Evolutionary conservation across 2,113 vertebrate genomes (phyloP), one percentile per base, ranked within the genome.

Genomic region (Gracilinanus agilis): DNA sequence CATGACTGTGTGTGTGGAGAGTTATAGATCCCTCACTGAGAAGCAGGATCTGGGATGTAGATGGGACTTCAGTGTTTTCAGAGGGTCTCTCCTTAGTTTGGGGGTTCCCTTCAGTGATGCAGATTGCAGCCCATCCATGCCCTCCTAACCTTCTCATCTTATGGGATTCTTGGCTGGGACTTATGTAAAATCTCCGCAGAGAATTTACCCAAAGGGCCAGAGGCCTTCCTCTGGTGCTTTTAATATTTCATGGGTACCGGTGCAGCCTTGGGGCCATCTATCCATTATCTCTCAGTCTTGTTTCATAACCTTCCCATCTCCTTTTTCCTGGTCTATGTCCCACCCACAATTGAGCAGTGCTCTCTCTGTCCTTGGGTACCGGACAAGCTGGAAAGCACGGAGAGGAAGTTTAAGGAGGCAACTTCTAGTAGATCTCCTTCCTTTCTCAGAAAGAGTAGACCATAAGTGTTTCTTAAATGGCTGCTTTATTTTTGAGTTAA

Each of bases 401-500:
- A 53, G 27, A 90, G 44, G 24, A 53, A 53, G 44, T 27, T 90
- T 24, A 44, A 44, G 49, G 89, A 90, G 44, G 89, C 0, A 40
- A 21, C 0, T 0, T 29, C 23, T 55, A 27, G 56, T 58, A 3
- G 56, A 83, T 83, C 21, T 95, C 94, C 92, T 88, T 54, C 56
- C 1, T 54, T 95, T 90, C 83, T 91, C 56, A 93, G n/a, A 94
- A 96, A 95, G 93, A 53, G 23, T 93, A 61, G 56, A 56, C 89
- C 61, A 23, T 40, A 19, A 83, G 19, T 83, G 7, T 40, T 83
- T 40, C 67, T 40, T 83, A 92, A 91, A 53, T 44, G 56, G 0
- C 0, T 49, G 58, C 55, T 96, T 96, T 96, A 97, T 97, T 97
- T 92, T 95, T 97, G 92, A 97, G 94, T 98, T 98, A 97, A 97